Conservation (phyloP, 1,140 invertebrate species). For the Odontomachus brunneus region DNA sequence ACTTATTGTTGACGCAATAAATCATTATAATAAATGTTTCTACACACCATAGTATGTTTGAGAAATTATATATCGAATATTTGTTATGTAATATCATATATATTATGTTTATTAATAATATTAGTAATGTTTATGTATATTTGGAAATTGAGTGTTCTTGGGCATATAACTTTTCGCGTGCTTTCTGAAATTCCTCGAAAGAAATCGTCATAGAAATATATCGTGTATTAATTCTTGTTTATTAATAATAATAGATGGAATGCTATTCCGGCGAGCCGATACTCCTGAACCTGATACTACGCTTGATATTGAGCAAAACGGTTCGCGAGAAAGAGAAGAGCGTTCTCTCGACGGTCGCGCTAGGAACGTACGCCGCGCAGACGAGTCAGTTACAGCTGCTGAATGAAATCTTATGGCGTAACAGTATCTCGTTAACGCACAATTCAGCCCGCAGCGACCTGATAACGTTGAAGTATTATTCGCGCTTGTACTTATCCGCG, state of each 20-base stretch:
- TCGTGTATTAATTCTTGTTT: neutral
- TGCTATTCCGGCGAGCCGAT: slow-evolving; percentile 59
- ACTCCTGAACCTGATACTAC: slow-evolving; percentile 76
- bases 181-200: no score
- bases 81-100: no score
- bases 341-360: slow-evolving; percentile 70
- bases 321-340: slow-evolving; percentile 24
- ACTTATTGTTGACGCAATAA: no score
- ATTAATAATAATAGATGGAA: slow-evolving; percentile 32
- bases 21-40: no score
- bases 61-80: no score
- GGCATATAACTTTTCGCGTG: no score
- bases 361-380: slow-evolving; percentile 80
- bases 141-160: no score
- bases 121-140: no score
- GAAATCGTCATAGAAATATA: neutral
- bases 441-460: slow-evolving; percentile 74
- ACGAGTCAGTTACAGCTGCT: slow-evolving; percentile 80
- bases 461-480: slow-evolving; percentile 66
- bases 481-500: slow-evolving; percentile 70
- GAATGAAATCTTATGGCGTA: slow-evolving; percentile 85
- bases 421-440: slow-evolving; percentile 81
- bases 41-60: no score
- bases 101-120: no score
- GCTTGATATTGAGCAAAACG: slow-evolving; percentile 74